Evolutionary conservation across 2,888 invertebrate genomes (phyloP), one percentile per base, ranked within the genome.

Genomic region (Amphipoea lucens): DNA sequence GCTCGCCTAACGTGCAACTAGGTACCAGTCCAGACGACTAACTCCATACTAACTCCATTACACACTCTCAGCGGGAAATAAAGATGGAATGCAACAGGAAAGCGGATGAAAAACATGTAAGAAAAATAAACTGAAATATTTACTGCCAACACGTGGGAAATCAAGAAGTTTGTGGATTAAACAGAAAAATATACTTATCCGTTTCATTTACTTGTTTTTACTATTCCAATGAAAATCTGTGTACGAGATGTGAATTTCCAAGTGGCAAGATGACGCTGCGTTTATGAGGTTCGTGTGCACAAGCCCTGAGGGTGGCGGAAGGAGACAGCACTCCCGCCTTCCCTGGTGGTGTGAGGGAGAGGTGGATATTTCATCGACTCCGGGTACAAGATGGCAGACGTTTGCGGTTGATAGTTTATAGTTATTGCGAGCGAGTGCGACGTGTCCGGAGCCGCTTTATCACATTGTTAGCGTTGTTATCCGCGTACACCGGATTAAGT

Each of bases 381-480:
- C 93, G 88, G 91, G 92, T 95, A 95, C 96, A 96, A 96, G 96
- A 97, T 96, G 96, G 96, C 95, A 96, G 96, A 96, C 96, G 94
- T 96, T 96, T 96, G 96, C 94, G 96, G 96, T 95, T 96, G 96
- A 96, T 96, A 96, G 96, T 97, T 96, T 96, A 96, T 97, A 96
- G 96, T 96, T 96, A 97, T 96, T 96, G 95, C 95, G 94, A 96
- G 95, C 92, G 94, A 94, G 95, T 93, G 95, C 94, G 95, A 95
- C 94, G 95, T 95, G 95, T 94, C 94, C 94, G 93, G 92, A 90
- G 93, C 93, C 94, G 95, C 94, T 96, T 96, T 96, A 96, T 96
- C 96, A 96, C 96, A 95, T 96, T 96, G 96, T 96, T 96, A 96
- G 95, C 95, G 95, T 93, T 95, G 96, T 96, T 95, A 95, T 95